These are phyloP conservation scores for Pteropus alecto DNA, from an alignment of 2,113 vertebrate species.

Conservation along the genomic window DNA sequence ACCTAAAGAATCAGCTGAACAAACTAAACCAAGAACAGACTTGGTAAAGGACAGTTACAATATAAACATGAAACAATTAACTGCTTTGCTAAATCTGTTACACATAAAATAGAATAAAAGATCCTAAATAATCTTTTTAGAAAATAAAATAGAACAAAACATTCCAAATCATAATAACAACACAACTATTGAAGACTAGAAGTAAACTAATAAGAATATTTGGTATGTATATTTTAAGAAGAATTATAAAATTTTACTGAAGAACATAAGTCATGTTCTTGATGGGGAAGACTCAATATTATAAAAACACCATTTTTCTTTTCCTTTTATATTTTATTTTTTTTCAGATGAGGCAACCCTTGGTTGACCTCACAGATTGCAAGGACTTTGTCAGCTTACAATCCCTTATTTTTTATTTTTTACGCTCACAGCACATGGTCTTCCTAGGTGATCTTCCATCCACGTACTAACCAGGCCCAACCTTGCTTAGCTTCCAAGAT, in stretches of 20 bases:
- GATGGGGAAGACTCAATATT: not conserved
- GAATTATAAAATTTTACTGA: not conserved
- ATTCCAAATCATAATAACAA: not conserved
- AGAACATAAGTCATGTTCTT: not conserved
- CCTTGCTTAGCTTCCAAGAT: too few species aligned
- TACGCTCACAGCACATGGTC: too few species aligned
- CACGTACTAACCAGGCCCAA: too few species aligned
- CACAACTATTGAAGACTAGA: not conserved
- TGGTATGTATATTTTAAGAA: not conserved
- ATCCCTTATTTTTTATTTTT: too few species aligned
- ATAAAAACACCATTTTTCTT: not conserved
- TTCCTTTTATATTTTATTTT: too few species aligned
- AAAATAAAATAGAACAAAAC: not conserved
- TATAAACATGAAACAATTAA: not conserved
- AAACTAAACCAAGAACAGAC: not conserved
- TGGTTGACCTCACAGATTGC: too few species aligned
- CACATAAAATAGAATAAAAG: not conserved
- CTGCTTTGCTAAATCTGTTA: not conserved
- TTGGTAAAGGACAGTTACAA: not conserved
- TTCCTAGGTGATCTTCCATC: too few species aligned
- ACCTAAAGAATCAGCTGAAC: not conserved
- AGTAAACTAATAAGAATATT: not conserved
- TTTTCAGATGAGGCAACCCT: too few species aligned
- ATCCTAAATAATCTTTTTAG: not conserved
- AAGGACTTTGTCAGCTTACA: too few species aligned